phyloP scores from a whole-genome alignment of 2,113 vertebrate genomes.

The Laticauda laticaudata region DNA sequence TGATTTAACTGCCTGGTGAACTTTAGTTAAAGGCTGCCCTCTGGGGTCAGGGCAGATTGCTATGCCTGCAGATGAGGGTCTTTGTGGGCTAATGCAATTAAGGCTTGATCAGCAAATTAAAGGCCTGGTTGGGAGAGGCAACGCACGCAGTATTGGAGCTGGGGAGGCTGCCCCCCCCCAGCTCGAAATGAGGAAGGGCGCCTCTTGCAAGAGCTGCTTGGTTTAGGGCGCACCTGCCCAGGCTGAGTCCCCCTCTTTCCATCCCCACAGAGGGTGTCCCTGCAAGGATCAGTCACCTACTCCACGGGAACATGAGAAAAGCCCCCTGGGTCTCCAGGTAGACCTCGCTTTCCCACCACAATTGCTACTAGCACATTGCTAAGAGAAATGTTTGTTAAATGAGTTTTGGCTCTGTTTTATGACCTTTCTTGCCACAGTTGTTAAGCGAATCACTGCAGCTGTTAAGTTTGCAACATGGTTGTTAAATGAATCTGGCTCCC shows the following conservation, averaged over 20 bases:
- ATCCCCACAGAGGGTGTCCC: not conserved
- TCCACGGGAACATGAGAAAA: not conserved
- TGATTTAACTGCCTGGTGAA: conserved; percentile 25
- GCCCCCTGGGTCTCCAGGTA: not conserved
- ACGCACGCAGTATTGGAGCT: conserved; percentile 20
- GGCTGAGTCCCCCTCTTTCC: too few relatives aligned
- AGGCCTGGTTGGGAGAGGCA: conserved; percentile 29
- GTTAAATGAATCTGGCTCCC: too few relatives aligned
- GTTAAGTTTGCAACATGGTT: too few relatives aligned
- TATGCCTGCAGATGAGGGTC: conserved; percentile 37
- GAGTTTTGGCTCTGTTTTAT: not conserved
- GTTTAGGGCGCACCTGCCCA: not conserved
- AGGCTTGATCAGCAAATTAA: conserved; percentile 57
- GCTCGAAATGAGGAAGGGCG: not conserved
- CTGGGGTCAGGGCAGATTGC: conserved; percentile 48
- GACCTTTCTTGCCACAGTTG: too few relatives aligned
- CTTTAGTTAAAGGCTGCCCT: conserved; percentile 46
- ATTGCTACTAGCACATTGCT: not conserved
- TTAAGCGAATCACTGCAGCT: too few relatives aligned
- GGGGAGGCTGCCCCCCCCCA: not conserved
- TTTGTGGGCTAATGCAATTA: conserved; percentile 51
- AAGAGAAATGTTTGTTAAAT: not conserved
- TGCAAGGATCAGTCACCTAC: too few relatives aligned
- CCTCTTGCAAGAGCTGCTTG: not conserved
- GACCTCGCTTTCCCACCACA: not conserved